A percentile compares a stretch with the other conserved stretches of the same genome.
Evolutionary conservation across 2,797 vertebrate genomes (phyloP).

Genomic region (Gadopsis bispinosus): DNA sequence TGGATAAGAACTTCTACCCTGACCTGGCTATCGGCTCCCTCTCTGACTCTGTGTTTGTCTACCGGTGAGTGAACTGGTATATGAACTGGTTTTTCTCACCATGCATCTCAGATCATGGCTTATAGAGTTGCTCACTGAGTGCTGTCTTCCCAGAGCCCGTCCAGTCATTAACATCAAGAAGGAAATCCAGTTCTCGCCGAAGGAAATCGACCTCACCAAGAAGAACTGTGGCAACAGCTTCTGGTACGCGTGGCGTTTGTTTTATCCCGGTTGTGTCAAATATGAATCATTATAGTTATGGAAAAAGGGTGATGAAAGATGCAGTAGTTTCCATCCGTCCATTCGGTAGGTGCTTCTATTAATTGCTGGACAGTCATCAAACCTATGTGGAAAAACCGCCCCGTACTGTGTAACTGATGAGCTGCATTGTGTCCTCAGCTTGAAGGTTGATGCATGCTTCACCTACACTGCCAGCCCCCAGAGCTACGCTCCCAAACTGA

Average conservation of each 20-base stretch:
- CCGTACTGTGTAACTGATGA: slow-evolving; percentile 12
- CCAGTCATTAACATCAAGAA: slow-evolving; percentile 92
- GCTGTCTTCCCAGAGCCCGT: slow-evolving; percentile 83
- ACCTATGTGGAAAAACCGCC: not conserved
- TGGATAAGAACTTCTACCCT: slow-evolving; percentile 93
- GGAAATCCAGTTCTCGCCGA: slow-evolving; percentile 86
- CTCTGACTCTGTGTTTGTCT: slow-evolving; percentile 92
- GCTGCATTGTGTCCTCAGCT: slow-evolving; percentile 77
- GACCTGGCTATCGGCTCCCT: slow-evolving; percentile 96
- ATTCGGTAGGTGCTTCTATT: not conserved
- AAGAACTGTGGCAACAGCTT: slow-evolving; percentile 82
- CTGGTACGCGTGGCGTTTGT: slow-evolving; percentile 72
- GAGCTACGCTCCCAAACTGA: slow-evolving; percentile 86
- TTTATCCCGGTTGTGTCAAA: not conserved
- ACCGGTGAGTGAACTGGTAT: slow-evolving; percentile 81
- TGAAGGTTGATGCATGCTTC: slow-evolving; percentile 90
- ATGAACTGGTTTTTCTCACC: not conserved
- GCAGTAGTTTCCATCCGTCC: too few relatives aligned
- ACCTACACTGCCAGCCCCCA: slow-evolving; percentile 87
- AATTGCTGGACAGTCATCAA: not conserved
- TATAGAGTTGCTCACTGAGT: slow-evolving; percentile 18
- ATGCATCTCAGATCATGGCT: not conserved
- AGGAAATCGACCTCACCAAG: slow-evolving; percentile 88
- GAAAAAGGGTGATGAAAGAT: not conserved
- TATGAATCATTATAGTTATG: not conserved